A percentile compares a stretch with the other conserved stretches of the same genome.
Conservation (phyloP, 1,140 invertebrate genomes). For the Drosophila tsacasi region DNA sequence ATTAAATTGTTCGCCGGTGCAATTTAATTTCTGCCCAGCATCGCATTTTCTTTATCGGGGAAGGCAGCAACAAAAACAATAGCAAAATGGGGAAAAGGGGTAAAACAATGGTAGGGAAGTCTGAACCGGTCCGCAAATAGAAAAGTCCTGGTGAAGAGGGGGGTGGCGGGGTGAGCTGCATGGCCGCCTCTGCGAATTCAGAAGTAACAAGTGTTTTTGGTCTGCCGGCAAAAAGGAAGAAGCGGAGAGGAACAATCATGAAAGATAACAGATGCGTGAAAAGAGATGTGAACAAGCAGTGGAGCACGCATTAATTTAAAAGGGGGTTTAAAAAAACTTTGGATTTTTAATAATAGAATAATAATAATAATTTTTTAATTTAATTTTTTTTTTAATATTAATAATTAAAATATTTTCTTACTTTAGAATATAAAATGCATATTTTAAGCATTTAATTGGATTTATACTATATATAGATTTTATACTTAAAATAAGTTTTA, state of each 20-base stretch:
- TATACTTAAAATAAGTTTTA: too few species aligned
- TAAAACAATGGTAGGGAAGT: slow-evolving; percentile 11
- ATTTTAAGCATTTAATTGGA: too few species aligned
- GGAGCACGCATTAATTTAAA: neutral
- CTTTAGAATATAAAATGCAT: too few species aligned
- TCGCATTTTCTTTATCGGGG: slow-evolving; percentile 47
- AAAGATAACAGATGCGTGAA: slow-evolving; percentile 57
- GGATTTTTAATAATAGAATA: too few species aligned
- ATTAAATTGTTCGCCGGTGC: slow-evolving; percentile 68
- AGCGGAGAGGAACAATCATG: slow-evolving; percentile 36
- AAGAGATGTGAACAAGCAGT: slow-evolving; percentile 18
- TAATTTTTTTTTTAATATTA: too few species aligned
- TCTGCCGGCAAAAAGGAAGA: slow-evolving; percentile 48
- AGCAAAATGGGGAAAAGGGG: slow-evolving; percentile 21
- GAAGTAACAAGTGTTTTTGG: slow-evolving; percentile 64
- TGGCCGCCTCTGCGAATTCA: slow-evolving; percentile 6
- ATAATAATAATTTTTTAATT: too few species aligned
- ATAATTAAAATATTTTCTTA: too few species aligned
- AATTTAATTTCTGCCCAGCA: slow-evolving; percentile 65
- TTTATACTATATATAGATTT: too few species aligned
- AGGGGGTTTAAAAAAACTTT: neutral
- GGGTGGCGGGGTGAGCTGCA: neutral
- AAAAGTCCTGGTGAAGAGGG: slow-evolving; percentile 42
- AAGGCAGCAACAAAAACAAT: slow-evolving; percentile 18
- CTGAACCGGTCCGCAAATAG: slow-evolving; percentile 50